Conservation (phyloP, 2,113 vertebrate genomes). For the Oncorhynchus masou region DNA sequence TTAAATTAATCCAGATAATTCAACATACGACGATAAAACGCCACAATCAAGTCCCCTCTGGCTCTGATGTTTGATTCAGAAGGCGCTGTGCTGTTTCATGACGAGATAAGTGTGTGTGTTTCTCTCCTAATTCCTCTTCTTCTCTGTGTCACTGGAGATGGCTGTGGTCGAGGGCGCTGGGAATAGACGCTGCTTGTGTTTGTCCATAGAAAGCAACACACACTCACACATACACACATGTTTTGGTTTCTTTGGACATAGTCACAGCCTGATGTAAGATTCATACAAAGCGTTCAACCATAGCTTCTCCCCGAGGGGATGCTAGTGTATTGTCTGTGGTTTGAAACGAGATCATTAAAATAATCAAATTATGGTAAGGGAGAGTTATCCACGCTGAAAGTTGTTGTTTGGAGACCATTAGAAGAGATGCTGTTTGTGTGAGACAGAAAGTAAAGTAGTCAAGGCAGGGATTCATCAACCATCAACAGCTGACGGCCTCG, state of each 20-base stretch:
- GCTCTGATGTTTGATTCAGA: conserved; percentile 68
- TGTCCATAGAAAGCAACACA: conserved; percentile 25
- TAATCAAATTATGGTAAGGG: conserved; percentile 80
- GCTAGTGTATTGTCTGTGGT: conserved; percentile 62
- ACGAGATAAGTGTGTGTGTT: conserved; percentile 26
- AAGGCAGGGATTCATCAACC: conserved; percentile 53
- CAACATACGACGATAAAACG: conserved; percentile 71
- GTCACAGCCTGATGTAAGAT: conserved; percentile 63
- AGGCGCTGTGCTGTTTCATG: conserved; percentile 54
- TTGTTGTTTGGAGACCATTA: conserved; percentile 70
- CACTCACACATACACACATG: conserved; percentile 20
- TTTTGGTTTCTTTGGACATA: conserved; percentile 59
- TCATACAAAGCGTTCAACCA: conserved; percentile 62
- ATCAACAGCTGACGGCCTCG: conserved; percentile 45
- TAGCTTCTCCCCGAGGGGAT: conserved; percentile 52
- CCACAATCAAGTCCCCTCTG: conserved; percentile 66
- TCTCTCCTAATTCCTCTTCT: conserved; percentile 58
- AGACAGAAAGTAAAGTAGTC: not conserved
- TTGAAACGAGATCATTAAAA: conserved; percentile 79
- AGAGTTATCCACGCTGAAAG: conserved; percentile 72
- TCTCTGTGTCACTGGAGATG: conserved; percentile 23
- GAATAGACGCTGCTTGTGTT: conserved; percentile 34
- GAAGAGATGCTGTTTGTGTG: conserved; percentile 39
- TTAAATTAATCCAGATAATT: conserved; percentile 78
- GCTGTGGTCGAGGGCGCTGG: conserved; percentile 1